Evolutionary conservation across 2,888 invertebrate genomes (phyloP), one percentile per base, ranked within the genome.

Genomic region (Phortica okadai): DNA sequence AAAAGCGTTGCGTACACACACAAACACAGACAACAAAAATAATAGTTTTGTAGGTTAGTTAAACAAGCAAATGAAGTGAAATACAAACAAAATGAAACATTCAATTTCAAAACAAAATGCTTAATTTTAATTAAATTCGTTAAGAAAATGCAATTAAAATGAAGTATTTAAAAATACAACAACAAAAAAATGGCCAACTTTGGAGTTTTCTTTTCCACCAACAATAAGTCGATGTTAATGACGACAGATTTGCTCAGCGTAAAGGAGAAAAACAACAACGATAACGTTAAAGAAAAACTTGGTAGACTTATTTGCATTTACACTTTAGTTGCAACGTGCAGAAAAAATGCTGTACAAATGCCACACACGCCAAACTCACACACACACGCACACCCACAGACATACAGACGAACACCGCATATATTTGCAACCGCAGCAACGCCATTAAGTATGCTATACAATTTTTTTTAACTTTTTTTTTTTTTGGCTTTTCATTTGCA

Each of bases 371-470:
- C 66, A 67, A n/a, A 41, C 41, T 42, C 33, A 10, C 66, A 74
- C 74, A 42, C 76, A 74, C 50, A 41, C 42, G 6, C 56, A 59
- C 42, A 67, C 77, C 42, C 41, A 6, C 58, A 72, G 72, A 44
- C 76, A 74, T 25, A 41, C 42, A 10, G 56, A 59, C 42, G 59
- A 75, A 21, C 64, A 74, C 16, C 62, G 62, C 59, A 73, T 41
- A 62, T 56, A 59, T 50, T 70, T 76, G 21, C 33, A 73, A 78
- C 84, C 84, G 72, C 84, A 85, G 84, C 81, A 84, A 72, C 80
- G 79, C 79, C 76, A 69, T 79, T 80, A 83, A 84, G 81, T 79
- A 85, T 80, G 80, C 76, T 80, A 67, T 76, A 62, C 73, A 33
- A 33, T 33, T 54, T 74, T 62, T 74, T 44, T 10, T 16, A 42